Conservation (phyloP, 2,797 vertebrate species). For the Phyllotis vaccarum region DNA sequence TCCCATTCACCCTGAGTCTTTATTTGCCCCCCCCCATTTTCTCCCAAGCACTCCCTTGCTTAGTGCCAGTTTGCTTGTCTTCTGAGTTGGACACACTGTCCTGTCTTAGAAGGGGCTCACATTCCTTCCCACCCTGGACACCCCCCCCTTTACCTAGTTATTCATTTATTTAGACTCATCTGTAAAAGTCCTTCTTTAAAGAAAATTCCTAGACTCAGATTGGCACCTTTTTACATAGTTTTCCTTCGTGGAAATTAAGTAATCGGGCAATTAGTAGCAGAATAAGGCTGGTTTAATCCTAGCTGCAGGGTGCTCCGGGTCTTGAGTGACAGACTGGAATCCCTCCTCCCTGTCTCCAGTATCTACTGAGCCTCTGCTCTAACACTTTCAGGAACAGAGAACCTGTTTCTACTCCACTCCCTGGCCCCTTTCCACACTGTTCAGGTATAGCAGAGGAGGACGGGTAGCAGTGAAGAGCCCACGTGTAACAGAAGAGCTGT, state of each 20-base stretch:
- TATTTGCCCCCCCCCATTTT: neutral
- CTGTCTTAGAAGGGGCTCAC: neutral
- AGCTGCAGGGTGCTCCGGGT: neutral
- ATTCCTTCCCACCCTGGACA: neutral
- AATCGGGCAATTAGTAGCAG: neutral
- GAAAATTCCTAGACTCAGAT: neutral
- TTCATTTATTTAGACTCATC: neutral
- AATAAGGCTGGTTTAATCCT: neutral
- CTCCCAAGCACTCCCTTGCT: neutral
- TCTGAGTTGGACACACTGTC: neutral
- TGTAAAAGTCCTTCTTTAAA: neutral
- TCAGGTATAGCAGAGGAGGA: neutral
- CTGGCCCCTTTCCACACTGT: neutral
- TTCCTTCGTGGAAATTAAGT: neutral
- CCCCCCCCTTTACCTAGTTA: neutral
- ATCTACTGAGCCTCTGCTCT: neutral
- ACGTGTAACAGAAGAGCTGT: neutral
- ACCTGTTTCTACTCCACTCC: neutral
- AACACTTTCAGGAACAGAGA: neutral
- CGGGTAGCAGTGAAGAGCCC: neutral
- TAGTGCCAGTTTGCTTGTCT: neutral
- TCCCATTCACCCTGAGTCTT: neutral
- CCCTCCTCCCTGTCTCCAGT: neutral
- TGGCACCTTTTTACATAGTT: neutral
- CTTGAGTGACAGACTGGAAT: neutral